Evolutionary conservation across 2,797 vertebrate genomes (phyloP).

Genomic region (Coendou prehensilis): DNA sequence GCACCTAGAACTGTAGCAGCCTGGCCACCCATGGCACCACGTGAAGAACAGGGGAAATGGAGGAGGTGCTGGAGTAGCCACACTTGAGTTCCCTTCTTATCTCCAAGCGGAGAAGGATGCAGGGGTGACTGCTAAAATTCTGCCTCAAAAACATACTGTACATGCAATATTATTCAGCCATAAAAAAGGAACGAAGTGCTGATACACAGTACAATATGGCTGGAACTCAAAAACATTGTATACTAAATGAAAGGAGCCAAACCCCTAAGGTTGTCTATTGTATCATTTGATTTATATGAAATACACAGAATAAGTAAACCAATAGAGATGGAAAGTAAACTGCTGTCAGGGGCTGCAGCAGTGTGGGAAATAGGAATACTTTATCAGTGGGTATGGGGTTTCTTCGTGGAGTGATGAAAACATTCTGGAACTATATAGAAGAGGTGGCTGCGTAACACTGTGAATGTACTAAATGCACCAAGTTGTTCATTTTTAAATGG

Average conservation of each 20-base stretch:
- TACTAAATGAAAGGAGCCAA: not conserved
- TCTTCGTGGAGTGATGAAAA: not conserved
- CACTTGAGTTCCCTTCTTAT: not conserved
- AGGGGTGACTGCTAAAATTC: not conserved
- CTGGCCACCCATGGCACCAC: not conserved
- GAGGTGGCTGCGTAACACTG: not conserved
- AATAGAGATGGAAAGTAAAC: not conserved
- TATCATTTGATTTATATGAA: constrained; percentile 5
- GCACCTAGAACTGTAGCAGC: not conserved
- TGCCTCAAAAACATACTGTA: not conserved
- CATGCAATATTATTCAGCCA: not conserved
- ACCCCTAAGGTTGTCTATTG: not conserved
- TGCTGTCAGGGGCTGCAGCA: not conserved
- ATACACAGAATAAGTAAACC: constrained; percentile 19
- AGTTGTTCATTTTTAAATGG: not conserved
- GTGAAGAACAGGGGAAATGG: not conserved
- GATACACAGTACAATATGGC: not conserved
- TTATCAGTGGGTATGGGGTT: not conserved
- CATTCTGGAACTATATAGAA: constrained; percentile 15
- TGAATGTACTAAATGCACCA: not conserved
- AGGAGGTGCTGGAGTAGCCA: not conserved
- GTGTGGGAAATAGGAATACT: not conserved
- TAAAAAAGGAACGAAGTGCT: not conserved
- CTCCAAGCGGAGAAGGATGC: not conserved
- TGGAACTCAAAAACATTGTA: not conserved